These are phyloP conservation scores for Chrysocyon brachyurus DNA, from an alignment of 2,797 vertebrate species.

Conservation along the genomic window DNA sequence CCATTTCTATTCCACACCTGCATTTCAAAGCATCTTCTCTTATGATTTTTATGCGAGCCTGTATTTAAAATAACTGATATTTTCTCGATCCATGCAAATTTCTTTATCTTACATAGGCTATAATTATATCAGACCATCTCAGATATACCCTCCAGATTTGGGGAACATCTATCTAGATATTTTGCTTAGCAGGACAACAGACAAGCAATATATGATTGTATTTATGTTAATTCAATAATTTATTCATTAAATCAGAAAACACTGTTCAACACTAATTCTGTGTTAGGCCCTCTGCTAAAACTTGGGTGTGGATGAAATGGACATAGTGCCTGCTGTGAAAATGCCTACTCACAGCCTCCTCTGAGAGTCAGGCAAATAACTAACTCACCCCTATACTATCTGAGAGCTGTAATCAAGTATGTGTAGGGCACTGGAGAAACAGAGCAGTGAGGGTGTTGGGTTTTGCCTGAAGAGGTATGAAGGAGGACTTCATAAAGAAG, in stretches of 20 bases:
- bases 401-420: neutral
- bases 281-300: neutral
- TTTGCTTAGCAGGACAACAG: conserved; percentile 4
- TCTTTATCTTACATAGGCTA: conserved; percentile 2
- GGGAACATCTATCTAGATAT: conserved; percentile 29
- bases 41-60: neutral
- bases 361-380: neutral
- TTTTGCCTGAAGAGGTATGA: neutral
- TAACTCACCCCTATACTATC: neutral
- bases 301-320: neutral
- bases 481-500: neutral
- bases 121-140: conserved; percentile 22
- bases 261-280: neutral
- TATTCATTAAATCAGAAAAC: conserved; percentile 62
- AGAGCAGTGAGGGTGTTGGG: no score
- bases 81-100: conserved; percentile 21
- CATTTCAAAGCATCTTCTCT: neutral
- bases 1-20: neutral
- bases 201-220: conserved; percentile 54
- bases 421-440: neutral
- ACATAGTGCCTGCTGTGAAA: neutral
- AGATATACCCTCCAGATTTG: conserved; percentile 17
- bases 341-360: conserved; percentile 9
- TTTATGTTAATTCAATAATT: conserved; percentile 52
- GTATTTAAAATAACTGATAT: conserved; percentile 39